Base-by-base conservation (phyloP, 1,140 invertebrate genomes). In the Ectropis grisescens region DNA sequence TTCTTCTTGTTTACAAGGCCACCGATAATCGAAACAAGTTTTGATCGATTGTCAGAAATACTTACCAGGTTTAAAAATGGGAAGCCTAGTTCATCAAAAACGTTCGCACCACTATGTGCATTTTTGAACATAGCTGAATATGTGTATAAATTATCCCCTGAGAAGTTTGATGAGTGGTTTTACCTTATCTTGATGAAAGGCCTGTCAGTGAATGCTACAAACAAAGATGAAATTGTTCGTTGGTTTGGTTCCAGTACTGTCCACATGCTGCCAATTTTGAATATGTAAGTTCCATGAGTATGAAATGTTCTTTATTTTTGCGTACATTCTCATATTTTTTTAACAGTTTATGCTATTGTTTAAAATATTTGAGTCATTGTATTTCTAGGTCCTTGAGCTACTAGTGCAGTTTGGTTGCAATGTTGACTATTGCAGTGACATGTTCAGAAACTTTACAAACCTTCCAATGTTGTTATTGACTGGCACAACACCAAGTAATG, bases 41-140 rank as follows among this genome's bases (percentile, higher is more conserved):
- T n/a, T n/a, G n/a, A n/a, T n/a, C n/a, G n/a, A n/a, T n/a, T n/a
- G n/a, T n/a, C n/a, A n/a, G n/a, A n/a, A n/a, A n/a, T n/a, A n/a
- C n/a, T n/a, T n/a, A n/a, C n/a, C n/a, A n/a, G n/a, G n/a, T n/a
- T n/a, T n/a, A n/a, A n/a, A n/a, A n/a, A n/a, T n/a, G n/a, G n/a
- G n/a, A n/a, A n/a, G n/a, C n/a, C n/a, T n/a, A n/a, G n/a, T n/a
- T n/a, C n/a, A n/a, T n/a, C n/a, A n/a, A n/a, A n/a, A n/a, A n/a
- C n/a, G n/a, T n/a, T n/a, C 55, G 60, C 74, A 13, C 76, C 78
- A 9, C 33, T 83, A 2, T 81, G 75, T 31, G 69, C 64, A 29
- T 72, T 60, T 34, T 50, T 83, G 24, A 67, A 79, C 51, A 70
- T 83, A 15, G 66, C 60, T 55, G 75, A 78, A 60, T 82, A 83